These are phyloP conservation scores for Protobothrops flavoviridis DNA, from an alignment of 2,113 vertebrate species.

Conservation along the genomic window DNA sequence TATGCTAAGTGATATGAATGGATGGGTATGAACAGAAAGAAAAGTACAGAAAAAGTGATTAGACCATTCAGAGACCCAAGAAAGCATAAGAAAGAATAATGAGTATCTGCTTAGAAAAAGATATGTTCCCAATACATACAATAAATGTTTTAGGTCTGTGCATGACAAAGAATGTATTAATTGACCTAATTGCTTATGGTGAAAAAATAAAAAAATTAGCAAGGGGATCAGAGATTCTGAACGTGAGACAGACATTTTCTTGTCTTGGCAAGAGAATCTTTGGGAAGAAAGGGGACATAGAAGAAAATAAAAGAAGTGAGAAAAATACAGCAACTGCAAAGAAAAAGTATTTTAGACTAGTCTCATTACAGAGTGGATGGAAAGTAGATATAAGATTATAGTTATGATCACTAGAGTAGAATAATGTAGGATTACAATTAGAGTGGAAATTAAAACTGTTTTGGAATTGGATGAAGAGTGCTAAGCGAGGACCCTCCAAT, in stretches of 20 bases:
- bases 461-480: not conserved
- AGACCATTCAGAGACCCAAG: too few species aligned
- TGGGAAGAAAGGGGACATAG: not conserved
- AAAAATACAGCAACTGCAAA: not conserved
- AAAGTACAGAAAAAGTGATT: too few species aligned
- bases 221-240: too few species aligned
- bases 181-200: too few species aligned
- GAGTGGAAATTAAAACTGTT: not conserved
- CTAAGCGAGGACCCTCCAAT: not conserved
- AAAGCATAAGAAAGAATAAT: too few species aligned
- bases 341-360: not conserved
- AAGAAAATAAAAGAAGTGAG: not conserved
- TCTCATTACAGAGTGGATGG: not conserved
- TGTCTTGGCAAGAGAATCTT: not conserved
- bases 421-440: not conserved
- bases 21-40: too few species aligned
- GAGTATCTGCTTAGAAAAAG: too few species aligned
- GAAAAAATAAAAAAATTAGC: too few species aligned
- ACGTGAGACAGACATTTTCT: not conserved
- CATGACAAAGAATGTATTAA: too few species aligned
- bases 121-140: too few species aligned
- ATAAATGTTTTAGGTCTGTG: too few species aligned
- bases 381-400: not conserved
- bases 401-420: not conserved
- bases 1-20: too few species aligned